Base-by-base conservation (phyloP, 2,888 invertebrate species). In the Lomographa bimaculata region DNA sequence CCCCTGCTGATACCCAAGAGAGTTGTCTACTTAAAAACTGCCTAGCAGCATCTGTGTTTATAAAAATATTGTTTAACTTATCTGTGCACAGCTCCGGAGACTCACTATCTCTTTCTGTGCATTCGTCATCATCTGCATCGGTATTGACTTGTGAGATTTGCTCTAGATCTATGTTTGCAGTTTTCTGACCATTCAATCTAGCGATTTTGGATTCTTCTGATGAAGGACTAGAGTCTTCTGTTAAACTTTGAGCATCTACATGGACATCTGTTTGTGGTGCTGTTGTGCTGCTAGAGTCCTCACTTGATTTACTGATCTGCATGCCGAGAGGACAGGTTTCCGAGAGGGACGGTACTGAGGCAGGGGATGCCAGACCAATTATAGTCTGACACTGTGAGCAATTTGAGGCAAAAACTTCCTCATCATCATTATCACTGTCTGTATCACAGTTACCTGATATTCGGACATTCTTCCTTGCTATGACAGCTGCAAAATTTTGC, bases 31-130 rank as follows among this genome's bases (percentile, higher is more conserved):
- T 94, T 30, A 95, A 75, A 77, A 94, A 95, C 59, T 95, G 94
- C 58, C 92, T 91, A 2, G 95, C 95, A 25, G 94, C 94, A 80
- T 94, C 94, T 12, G 94, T 94, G 67, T 95, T 94, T n/a, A 94
- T 92, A 67, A 94, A 93, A 60, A 94, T 92, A 58, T 93, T 92
- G 60, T 93, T 93, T 40, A 89, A 79, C 60, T 91, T 91, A 32
- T 86, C 84, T 50, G 72, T 64, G 51, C 64, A 73, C 17, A 58
- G 71, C 46, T 71, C 67, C 27, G 68, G 64, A 21, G 63, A 64
- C 19, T 76, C 77, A 50, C 68, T 70, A 33, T 66, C 68, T 49
- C 70, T 67, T 39, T 72, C 72, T 43, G 64, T 67, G 21, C 64
- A 66, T 34, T 70, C 67, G 59, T 74, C 71, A 57, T 63, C 59